These are phyloP conservation scores for Pseudanteris insignis DNA, from an alignment of 2,888 invertebrate species.

Conservation along the genomic window DNA sequence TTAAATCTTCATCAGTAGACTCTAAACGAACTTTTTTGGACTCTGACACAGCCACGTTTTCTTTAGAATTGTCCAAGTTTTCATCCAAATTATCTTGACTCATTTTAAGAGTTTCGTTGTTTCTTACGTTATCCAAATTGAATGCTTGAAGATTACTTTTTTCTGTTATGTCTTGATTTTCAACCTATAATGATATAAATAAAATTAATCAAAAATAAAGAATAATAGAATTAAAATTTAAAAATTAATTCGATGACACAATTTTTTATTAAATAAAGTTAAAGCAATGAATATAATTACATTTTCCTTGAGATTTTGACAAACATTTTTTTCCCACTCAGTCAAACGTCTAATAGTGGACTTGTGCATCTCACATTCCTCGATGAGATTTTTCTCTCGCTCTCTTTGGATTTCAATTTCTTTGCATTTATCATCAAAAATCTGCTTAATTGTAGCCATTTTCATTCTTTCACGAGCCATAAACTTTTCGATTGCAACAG, in stretches of 20 bases:
- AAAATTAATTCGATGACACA: too few relatives aligned
- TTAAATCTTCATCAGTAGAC: constrained; percentile 44
- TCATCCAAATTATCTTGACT: constrained; percentile 50
- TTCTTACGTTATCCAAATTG: constrained; percentile 49
- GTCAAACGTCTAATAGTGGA: constrained; percentile 75
- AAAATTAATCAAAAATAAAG: too few relatives aligned
- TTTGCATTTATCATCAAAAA: constrained; percentile 68
- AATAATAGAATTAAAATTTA: too few relatives aligned
- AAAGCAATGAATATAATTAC: too few relatives aligned
- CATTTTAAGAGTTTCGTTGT: constrained; percentile 53
- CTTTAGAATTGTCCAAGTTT: constrained; percentile 50
- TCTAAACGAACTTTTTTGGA: constrained; percentile 63
- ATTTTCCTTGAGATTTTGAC: constrained; percentile 67
- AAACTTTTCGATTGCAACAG: constrained; percentile 68
- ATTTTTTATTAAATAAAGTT: too few relatives aligned
- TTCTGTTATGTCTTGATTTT: too few relatives aligned
- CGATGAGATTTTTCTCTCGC: constrained; percentile 71
- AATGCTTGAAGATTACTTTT: constrained; percentile 17
- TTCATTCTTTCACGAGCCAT: constrained; percentile 70
- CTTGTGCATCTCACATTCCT: constrained; percentile 75
- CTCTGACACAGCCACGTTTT: constrained; percentile 59
- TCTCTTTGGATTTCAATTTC: constrained; percentile 48
- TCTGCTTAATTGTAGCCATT: constrained; percentile 64
- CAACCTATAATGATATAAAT: too few relatives aligned
- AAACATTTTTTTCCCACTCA: constrained; percentile 72